Percentiles rank a stretch among this genome's conserved stretches.
phyloP scores from a whole-genome alignment of 2,888 invertebrate genomes.

The Cephus nigrinus region DNA sequence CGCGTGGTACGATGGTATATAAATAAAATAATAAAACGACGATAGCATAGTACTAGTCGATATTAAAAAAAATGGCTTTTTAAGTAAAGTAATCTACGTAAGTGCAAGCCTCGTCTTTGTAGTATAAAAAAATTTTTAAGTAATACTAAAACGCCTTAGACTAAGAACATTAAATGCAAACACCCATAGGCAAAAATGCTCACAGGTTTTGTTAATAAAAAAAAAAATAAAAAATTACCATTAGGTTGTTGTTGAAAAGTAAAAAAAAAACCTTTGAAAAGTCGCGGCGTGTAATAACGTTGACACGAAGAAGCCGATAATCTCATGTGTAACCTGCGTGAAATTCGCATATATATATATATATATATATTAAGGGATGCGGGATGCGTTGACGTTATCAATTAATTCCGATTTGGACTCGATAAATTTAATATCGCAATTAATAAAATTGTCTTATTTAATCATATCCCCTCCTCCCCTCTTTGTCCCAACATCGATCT shows the following conservation, averaged over 20 bases:
- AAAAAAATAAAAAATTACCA: neutral
- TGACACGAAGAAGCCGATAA: slow-evolving; percentile 36
- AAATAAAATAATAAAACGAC: neutral
- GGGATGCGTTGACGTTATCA: neutral
- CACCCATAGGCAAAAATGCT: neutral
- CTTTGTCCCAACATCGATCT: neutral
- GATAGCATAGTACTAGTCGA: neutral
- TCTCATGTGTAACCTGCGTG: slow-evolving; percentile 56
- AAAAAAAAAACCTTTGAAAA: slow-evolving; percentile 11
- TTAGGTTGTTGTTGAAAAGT: neutral
- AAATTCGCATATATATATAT: slow-evolving; percentile 6
- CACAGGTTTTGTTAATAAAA: neutral
- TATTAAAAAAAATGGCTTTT: neutral
- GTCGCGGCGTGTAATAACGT: slow-evolving; percentile 17
- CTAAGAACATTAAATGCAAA: neutral
- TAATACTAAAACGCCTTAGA: neutral
- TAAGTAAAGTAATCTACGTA: neutral
- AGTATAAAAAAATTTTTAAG: neutral
- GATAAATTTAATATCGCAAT: neutral
- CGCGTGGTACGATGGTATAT: neutral
- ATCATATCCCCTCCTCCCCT: neutral
- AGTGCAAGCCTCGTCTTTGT: neutral
- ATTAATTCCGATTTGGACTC: neutral
- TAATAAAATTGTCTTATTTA: neutral
- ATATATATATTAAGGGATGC: neutral